Base-by-base conservation (phyloP, 2,888 invertebrate species). In the Drosophila hamatofila region DNA sequence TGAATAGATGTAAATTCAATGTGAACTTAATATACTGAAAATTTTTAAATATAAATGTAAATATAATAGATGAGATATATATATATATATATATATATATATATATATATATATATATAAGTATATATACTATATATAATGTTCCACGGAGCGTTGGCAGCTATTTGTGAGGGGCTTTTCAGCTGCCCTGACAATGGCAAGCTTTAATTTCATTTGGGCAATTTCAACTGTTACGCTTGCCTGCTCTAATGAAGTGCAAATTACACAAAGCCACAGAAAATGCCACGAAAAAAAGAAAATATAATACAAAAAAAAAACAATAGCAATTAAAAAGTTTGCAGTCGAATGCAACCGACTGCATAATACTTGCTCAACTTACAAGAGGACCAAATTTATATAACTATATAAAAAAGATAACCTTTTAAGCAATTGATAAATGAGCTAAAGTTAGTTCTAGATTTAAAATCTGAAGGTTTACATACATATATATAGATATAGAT, bases 251-350 rank as follows among this genome's bases (percentile, higher is more conserved):
- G 75, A 80, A 80, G 88, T 72, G 80, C 72, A 83, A 83, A 83
- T 86, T 83, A 82, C 86, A 86, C 88, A 83, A 83, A 86, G 89
- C 78, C 65, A 70, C 70, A 64, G 44, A 78, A 59, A 71, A 52
- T 23, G 62, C 68, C 46, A 64, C 57, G 48, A 62, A 75, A 64
- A 60, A 56, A 46, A 67, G 55, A 48, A 23, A 35, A 18, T 27
- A 33, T 8, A 37, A 37, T 16, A 35, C 2, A 21, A 37, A 51
- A 37, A 57, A 49, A 49, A 54, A 61, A 61, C 65, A 55, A 51
- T 12, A 23, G 23, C 48, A 39, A 52, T 35, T 42, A 57, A 42
- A 51, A 51, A 61, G 3, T 30, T 49, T 49, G 49, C 49, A 8
- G 4, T 30, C 18, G 18, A 3, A 21, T 3, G 18, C 18, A 14